Base-by-base conservation (phyloP, 1,140 invertebrate species). In the Diorhabda elongata region DNA sequence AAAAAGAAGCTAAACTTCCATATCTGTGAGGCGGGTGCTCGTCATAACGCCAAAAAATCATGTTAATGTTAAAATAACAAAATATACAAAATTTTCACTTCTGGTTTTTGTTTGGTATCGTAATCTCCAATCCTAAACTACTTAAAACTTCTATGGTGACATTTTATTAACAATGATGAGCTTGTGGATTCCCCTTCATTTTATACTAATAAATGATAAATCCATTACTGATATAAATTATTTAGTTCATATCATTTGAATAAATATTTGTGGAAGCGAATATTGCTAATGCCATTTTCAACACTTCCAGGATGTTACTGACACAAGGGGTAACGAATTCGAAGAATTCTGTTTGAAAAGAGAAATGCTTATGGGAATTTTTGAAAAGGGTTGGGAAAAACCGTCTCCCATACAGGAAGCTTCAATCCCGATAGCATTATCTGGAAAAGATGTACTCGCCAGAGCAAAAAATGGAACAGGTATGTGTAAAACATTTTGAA, bases 361-460 rank as follows among this genome's bases (percentile, higher is more conserved):
- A 78, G 95, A 98, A 84, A 86, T 99, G 75, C 85, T 99, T 69
- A 99, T 99, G 97, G 98, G 98, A 73, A 99, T 99, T 80, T 99
- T 99, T 83, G 98, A 99, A 82, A 99, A 99, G 85, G 98, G 98
- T 61, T 99, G 98, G 98, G 98, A 99, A 81, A 96, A 96, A 82
- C 98, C 98, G 62, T 98, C 96, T 73, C 98, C 98, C 42, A 99
- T 99, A 86, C 98, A 99, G 87, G 96, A 98, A 88, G 95, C 95
- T 76, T 96, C 96, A 81, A 99, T 99, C 85, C 97, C 97, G 68
- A 95, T 98, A 81, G 97, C 98, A 70, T 86, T 99, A 69, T 94
- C 95, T 78, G 98, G 98, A 73, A 94, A 98, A 85, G 97, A 99
- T 85, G 92, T 99, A 74, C 86, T 99, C 75, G 98, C 98, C 64